These are phyloP conservation scores for Ericerus pela DNA, from an alignment of 1,140 invertebrate genomes.

Conservation along the genomic window DNA sequence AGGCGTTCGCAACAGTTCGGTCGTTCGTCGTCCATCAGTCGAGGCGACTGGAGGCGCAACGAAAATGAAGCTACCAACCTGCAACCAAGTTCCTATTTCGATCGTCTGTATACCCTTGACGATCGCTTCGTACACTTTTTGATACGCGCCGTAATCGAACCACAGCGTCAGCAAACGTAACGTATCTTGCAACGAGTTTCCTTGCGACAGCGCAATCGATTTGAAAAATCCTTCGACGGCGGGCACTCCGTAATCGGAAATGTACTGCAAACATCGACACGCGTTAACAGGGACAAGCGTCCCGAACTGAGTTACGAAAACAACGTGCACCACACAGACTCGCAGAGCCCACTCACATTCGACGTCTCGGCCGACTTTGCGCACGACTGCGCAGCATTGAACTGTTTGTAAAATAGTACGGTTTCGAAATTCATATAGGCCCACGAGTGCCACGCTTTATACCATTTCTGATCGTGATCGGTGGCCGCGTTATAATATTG, in stretches of 20 bases:
- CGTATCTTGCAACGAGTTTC: conserved; percentile 95
- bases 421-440: conserved; percentile 98
- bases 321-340: no score
- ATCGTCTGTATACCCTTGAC: conserved; percentile 82
- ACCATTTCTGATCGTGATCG: conserved; percentile 72
- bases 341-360: no score
- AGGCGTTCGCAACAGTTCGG: no score
- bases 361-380: background rate
- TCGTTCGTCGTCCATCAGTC: background rate
- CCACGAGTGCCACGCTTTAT: conserved; percentile 96
- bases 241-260: conserved; percentile 71
- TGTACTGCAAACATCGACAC: conserved; percentile 33
- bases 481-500: conserved; percentile 77
- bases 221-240: conserved; percentile 92
- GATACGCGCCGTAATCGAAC: conserved; percentile 89
- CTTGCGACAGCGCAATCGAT: conserved; percentile 81
- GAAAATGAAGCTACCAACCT: conserved; percentile 36
- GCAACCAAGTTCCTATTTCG: conserved; percentile 96
- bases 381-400: background rate
- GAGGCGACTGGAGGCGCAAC: background rate
- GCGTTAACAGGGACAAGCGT: background rate
- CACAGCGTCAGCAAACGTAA: conserved; percentile 79
- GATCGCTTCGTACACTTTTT: conserved; percentile 85
- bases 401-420: conserved; percentile 74
- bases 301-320: no score